Percentiles rank a stretch among this genome's conserved stretches.
phyloP scores from a whole-genome alignment of 1,140 invertebrate species.

The Platyscapa corneri region DNA sequence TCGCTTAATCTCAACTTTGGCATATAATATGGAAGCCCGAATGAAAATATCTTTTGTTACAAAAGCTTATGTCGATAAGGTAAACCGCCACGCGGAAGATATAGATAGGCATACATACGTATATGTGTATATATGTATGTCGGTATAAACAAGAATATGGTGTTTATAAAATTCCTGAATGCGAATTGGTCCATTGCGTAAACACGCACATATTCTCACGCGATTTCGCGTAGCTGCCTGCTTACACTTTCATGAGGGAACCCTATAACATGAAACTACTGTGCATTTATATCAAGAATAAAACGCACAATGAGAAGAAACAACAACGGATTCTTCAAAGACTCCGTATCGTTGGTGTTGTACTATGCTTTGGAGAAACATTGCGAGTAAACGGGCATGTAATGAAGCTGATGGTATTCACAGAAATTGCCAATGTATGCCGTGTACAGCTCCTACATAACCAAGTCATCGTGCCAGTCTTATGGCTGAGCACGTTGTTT shows the following conservation, averaged over 20 bases:
- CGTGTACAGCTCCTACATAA: neutral
- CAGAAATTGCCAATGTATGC: neutral
- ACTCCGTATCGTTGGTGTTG: neutral
- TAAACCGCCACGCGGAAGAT: neutral
- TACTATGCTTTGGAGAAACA: neutral
- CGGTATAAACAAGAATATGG: conserved; percentile 13
- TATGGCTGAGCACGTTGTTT: neutral
- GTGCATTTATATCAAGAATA: neutral
- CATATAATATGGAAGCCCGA: neutral
- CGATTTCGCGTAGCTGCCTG: neutral
- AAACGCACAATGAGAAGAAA: conserved; percentile 2
- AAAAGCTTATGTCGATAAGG: conserved; percentile 29
- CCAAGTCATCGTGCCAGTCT: neutral
- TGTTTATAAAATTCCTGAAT: conserved; percentile 50
- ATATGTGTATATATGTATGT: too few relatives aligned
- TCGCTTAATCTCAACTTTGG: conserved; percentile 19
- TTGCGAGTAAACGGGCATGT: neutral
- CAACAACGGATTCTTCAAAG: conserved; percentile 10
- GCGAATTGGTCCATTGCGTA: conserved; percentile 44
- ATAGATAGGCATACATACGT: neutral
- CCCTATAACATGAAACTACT: neutral
- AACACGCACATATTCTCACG: neutral
- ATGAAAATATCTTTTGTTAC: conserved; percentile 7
- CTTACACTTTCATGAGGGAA: conserved; percentile 36
- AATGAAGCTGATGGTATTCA: conserved; percentile 4